Evolutionary conservation across 2,888 invertebrate genomes (phyloP).

Genomic region (Lagria hirta): DNA sequence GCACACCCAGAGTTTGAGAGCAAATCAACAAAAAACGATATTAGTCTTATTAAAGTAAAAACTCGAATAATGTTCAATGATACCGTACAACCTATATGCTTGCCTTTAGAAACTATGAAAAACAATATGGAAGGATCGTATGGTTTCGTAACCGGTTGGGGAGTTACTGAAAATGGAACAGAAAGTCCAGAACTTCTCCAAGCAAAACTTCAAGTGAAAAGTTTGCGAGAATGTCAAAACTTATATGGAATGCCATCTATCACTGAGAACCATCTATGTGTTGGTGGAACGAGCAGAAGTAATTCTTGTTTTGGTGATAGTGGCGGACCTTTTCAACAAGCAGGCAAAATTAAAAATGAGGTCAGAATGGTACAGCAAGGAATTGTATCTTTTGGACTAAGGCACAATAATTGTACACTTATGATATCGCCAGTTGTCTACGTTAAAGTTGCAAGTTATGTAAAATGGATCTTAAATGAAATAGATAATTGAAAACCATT

Average conservation of each 20-base stretch:
- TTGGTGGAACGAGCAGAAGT: constrained; percentile 55
- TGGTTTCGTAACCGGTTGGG: constrained; percentile 72
- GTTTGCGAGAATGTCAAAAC: constrained; percentile 44
- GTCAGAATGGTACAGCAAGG: constrained; percentile 60
- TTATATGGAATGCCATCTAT: constrained; percentile 39
- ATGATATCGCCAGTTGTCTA: constrained; percentile 68
- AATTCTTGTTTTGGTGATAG: constrained; percentile 65
- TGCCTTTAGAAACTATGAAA: constrained; percentile 45
- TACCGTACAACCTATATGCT: constrained; percentile 52
- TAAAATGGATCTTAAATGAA: constrained; percentile 64
- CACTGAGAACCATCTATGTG: constrained; percentile 58
- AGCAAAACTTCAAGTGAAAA: constrained; percentile 49
- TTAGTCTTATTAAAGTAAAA: constrained; percentile 61
- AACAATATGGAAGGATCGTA: constrained; percentile 53
- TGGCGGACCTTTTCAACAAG: constrained; percentile 62
- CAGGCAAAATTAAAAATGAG: constrained; percentile 45
- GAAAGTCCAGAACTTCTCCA: constrained; percentile 47
- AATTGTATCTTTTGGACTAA: constrained; percentile 56
- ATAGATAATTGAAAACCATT: no score
- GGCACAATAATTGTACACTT: constrained; percentile 48
- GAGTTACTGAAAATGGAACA: constrained; percentile 60
- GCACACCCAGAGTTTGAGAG: constrained; percentile 59
- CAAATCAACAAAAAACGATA: constrained; percentile 59
- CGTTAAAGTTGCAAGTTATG: constrained; percentile 62
- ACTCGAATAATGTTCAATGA: no score